Base-by-base conservation (phyloP, 1,140 invertebrate species). In the Thaumetopoea pityocampa region DNA sequence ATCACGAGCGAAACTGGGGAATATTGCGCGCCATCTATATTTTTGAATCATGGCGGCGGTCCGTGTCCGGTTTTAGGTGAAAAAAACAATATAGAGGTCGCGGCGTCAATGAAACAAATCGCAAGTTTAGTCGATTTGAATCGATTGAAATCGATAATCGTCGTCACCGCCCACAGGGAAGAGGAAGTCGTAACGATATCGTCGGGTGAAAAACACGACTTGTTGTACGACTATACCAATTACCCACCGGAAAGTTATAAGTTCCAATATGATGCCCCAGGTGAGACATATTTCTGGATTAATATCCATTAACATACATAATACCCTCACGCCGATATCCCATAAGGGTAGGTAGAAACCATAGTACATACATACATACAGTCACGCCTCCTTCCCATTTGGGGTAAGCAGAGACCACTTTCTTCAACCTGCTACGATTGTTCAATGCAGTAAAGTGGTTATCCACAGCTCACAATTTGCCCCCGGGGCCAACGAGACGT, bases 1-100 rank as follows among this genome's bases (percentile, higher is more conserved):
- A 1, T 28, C 7, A 16, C 16, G 22, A 11, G 24, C 16, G 0
- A 23, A 17, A 26, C 32, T 42, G 38, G 30, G 4, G 15, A 24
- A 44, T 51, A 51, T 42, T 37, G 45, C 26, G 52, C 46, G 27
- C 52, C 52, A 23, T 41, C 41, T 5, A 4, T 55, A 1, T 55
- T 55, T 26, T 16, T 55, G 3, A 55, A 55, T 38, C 52, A 55
- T 40, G 52, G 52, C 19, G 52, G 52, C 19, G 52, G 52, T 1
- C 52, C 52, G 0, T 19, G 37, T 15, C 52, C 52, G 0, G 28
- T 55, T 15, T 24, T 55, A 5, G 37, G 47, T 16, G 26, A 50
- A 22, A 30, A 55, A 24, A 5, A 46, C 15, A 41, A 55, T 9
- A 2, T 41, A 18, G 52, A 49, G 28, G 45, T 55, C 2, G 42